Percentiles rank a stretch among this genome's conserved stretches.
These are phyloP conservation scores for Saccopteryx bilineata DNA, from an alignment of 2,113 vertebrate genomes.

Conservation along the genomic window DNA sequence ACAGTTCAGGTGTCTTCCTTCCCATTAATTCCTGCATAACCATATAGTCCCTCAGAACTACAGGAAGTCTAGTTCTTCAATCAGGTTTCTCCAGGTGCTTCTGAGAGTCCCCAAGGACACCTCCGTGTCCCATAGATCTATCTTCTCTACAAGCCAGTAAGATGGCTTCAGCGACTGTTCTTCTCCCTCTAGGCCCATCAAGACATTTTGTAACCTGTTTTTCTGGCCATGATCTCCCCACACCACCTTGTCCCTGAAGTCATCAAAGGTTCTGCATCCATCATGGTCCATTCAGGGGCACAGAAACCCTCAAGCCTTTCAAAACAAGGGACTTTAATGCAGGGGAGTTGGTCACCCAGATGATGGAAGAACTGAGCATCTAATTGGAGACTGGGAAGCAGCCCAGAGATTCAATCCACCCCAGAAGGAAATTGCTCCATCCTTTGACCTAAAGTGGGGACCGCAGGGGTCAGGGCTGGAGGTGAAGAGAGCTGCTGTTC, in stretches of 20 bases:
- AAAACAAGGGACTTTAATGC: not conserved
- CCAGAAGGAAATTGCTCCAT: not conserved
- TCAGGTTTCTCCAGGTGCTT: not conserved
- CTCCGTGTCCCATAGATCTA: not conserved
- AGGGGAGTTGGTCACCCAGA: not conserved
- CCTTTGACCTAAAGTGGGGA: not conserved
- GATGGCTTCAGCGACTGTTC: not conserved
- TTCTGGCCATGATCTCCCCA: not conserved
- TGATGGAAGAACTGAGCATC: not conserved
- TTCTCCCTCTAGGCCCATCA: not conserved
- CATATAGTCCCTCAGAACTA: not conserved
- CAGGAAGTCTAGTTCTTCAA: not conserved
- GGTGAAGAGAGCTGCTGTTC: not conserved
- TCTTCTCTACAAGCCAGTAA: not conserved
- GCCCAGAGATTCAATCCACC: too few species aligned
- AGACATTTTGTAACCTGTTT: not conserved
- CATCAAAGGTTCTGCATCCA: not conserved
- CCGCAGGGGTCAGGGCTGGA: accelerated
- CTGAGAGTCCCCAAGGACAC: not conserved
- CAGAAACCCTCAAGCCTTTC: not conserved
- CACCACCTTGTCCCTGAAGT: not conserved
- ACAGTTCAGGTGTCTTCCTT: not conserved
- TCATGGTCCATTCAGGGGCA: not conserved
- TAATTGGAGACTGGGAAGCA: not conserved
- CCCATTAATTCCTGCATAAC: not conserved